Evolutionary conservation across 2,888 invertebrate species (phyloP).

Genomic region (Tachina lurida): DNA sequence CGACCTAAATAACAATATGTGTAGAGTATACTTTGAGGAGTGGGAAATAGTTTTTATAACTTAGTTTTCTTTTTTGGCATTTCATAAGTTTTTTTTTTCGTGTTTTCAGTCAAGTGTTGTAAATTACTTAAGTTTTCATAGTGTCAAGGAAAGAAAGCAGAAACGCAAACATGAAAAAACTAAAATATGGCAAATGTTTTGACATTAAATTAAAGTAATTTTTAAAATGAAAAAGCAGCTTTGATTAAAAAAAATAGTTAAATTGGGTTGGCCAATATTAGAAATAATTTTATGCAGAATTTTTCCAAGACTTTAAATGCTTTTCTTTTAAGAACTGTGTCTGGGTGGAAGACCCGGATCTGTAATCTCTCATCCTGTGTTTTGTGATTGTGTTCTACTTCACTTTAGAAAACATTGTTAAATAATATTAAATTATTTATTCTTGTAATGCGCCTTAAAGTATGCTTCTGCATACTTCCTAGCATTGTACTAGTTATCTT

Average conservation of each 20-base stretch:
- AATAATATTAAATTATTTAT: too few species aligned
- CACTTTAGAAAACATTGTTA: too few species aligned
- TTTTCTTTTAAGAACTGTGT: too few species aligned
- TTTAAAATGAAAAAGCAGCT: not conserved
- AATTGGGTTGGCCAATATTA: too few species aligned
- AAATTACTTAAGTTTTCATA: constrained; percentile 42
- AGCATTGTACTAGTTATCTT: too few species aligned
- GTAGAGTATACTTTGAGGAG: constrained; percentile 37
- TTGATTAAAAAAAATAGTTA: not conserved
- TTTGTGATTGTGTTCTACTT: too few species aligned
- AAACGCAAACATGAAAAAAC: constrained; percentile 4
- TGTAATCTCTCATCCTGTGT: too few species aligned
- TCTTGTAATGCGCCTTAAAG: too few species aligned
- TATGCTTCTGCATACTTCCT: too few species aligned
- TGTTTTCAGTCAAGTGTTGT: constrained; percentile 29
- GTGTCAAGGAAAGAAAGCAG: not conserved
- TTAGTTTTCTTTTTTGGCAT: not conserved
- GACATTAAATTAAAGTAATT: constrained; percentile 47
- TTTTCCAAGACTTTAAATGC: too few species aligned
- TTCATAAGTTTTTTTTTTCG: not conserved
- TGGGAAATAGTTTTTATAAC: not conserved
- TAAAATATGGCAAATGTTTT: constrained; percentile 17
- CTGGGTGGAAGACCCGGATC: too few species aligned
- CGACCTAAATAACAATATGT: not conserved
- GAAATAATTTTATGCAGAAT: too few species aligned